Conservation (phyloP, 2,797 vertebrate species). For the Acanthurus lineatus region DNA sequence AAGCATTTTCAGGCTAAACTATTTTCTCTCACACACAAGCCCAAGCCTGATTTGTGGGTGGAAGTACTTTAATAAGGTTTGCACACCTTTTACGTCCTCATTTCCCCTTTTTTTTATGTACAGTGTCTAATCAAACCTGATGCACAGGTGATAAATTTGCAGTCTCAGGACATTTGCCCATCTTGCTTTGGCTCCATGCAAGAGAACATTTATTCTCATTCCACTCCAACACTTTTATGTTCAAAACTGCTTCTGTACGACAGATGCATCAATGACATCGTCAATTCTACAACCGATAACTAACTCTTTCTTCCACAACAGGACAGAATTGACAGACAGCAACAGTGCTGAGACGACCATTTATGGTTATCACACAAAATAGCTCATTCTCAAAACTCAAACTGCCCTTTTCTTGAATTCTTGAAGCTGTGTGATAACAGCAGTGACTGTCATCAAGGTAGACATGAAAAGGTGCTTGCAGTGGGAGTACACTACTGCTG, state of each 20-base stretch:
- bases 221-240: not conserved
- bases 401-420: not conserved
- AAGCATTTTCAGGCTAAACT: constrained; percentile 39
- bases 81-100: not conserved
- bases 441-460: not conserved
- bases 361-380: not conserved
- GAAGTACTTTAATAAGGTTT: not conserved
- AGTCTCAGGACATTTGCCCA: not conserved
- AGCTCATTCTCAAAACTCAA: constrained; percentile 4
- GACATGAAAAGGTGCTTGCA: too few relatives aligned
- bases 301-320: not conserved
- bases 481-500: too few relatives aligned
- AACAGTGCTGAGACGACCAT: not conserved
- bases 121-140: not conserved
- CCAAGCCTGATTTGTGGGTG: constrained; percentile 28
- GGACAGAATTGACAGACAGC: not conserved
- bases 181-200: not conserved
- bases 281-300: not conserved
- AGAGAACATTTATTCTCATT: not conserved
- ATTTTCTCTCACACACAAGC: not conserved
- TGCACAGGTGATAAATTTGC: not conserved
- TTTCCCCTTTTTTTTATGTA: not conserved
- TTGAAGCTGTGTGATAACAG: not conserved
- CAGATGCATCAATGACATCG: not conserved
- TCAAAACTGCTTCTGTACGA: not conserved